phyloP scores from a whole-genome alignment of 2,797 vertebrate species.

The Lateolabrax maculatus region DNA sequence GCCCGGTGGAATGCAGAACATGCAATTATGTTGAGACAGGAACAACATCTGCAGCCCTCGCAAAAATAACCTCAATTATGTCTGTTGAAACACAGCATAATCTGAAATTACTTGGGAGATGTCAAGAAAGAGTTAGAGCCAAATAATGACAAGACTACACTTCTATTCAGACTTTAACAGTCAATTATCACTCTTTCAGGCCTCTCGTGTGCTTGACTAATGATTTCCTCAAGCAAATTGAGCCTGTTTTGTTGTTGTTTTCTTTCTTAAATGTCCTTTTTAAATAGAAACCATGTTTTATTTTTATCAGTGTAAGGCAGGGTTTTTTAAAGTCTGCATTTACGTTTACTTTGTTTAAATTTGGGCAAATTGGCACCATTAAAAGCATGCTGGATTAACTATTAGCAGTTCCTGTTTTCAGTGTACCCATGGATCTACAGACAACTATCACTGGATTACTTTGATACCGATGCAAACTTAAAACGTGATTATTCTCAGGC shows the following conservation, averaged over 20 bases:
- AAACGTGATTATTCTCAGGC: neutral
- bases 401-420: neutral
- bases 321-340: neutral
- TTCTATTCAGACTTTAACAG: slow-evolving; percentile 36
- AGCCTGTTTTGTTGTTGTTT: slow-evolving; percentile 38
- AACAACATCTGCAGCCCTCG: slow-evolving; percentile 69
- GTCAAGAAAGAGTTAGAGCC: slow-evolving; percentile 50
- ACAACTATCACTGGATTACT: neutral
- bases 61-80: slow-evolving; percentile 76
- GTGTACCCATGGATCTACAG: neutral
- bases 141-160: slow-evolving; percentile 55
- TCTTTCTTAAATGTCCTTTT: slow-evolving; percentile 6
- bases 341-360: neutral
- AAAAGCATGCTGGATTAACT: neutral
- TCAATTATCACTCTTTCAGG: slow-evolving; percentile 59
- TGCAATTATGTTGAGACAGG: slow-evolving; percentile 77
- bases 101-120: slow-evolving; percentile 54
- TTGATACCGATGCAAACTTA: neutral
- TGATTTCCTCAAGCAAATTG: slow-evolving; percentile 50
- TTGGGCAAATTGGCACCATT: neutral
- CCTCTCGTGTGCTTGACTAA: slow-evolving; percentile 46
- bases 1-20: slow-evolving; percentile 71
- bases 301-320: neutral
- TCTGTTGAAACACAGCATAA: slow-evolving; percentile 71
- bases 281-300: neutral